phyloP scores from a whole-genome alignment of 2,113 vertebrate genomes.

The Oncorhynchus tshawytscha region DNA sequence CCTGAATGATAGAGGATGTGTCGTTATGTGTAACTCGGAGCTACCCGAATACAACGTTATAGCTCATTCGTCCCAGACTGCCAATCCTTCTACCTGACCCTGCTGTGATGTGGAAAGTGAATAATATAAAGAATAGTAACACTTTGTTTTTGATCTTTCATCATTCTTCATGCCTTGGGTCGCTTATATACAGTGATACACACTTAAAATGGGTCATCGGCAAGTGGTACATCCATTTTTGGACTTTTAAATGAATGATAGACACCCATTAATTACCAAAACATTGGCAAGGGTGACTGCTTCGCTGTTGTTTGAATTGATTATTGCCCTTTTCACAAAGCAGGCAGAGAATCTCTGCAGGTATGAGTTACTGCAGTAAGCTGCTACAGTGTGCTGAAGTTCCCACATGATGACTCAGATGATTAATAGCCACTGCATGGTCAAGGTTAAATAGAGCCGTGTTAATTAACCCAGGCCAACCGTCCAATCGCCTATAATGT shows the following conservation, averaged over 20 bases:
- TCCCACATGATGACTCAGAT: not conserved
- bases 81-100: not conserved
- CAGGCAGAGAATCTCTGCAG: not conserved
- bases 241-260: no score
- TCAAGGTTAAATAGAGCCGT: not conserved
- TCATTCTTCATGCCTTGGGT: not conserved
- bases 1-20: not conserved
- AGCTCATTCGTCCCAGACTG: not conserved
- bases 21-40: no score
- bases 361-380: not conserved
- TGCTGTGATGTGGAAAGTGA: not conserved
- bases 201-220: no score
- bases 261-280: no score
- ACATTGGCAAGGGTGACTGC: no score
- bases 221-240: no score
- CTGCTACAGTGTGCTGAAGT: not conserved
- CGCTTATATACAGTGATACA: not conserved
- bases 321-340: not conserved
- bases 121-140: not conserved
- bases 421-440: constrained; percentile 2
- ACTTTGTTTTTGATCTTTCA: not conserved
- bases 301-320: no score
- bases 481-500: not conserved
- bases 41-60: not conserved
- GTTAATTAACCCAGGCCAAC: not conserved